Conservation (phyloP, 1,140 invertebrate genomes). For the Luehdorfia chinensis region DNA sequence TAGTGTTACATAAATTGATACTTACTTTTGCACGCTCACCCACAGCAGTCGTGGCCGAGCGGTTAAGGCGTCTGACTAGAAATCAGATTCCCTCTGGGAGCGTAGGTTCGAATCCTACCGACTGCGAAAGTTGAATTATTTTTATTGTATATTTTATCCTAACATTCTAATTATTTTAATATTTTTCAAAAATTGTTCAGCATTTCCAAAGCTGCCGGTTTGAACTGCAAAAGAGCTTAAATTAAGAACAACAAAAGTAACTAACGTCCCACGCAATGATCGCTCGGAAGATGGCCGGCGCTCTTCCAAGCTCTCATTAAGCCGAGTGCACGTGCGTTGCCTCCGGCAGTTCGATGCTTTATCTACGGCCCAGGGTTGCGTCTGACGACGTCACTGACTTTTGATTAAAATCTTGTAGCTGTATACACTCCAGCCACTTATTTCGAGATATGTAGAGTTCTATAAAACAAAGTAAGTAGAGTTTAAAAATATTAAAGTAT, state of each 20-base stretch:
- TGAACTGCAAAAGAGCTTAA: no score
- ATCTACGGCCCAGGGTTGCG: constrained; percentile 25
- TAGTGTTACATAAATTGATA: no score
- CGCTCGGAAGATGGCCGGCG: constrained; percentile 46
- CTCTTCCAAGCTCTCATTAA: constrained; percentile 46
- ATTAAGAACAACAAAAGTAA: constrained; percentile 11
- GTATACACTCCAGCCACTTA: no score
- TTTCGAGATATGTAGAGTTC: no score
- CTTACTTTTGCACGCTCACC: no score
- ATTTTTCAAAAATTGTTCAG: no score
- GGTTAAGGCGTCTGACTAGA: constrained; percentile 17
- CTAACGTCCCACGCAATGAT: constrained; percentile 26
- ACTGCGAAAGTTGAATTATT: constrained; percentile 1
- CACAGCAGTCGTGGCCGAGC: constrained; percentile 14
- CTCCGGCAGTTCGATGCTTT: constrained; percentile 36
- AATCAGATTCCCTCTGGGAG: constrained; percentile 16
- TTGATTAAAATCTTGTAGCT: no score
- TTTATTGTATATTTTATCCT: not conserved
- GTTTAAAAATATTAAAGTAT: no score
- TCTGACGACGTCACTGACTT: no score
- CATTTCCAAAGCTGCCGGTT: no score
- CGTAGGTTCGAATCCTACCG: constrained; percentile 18
- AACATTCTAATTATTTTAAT: constrained; percentile 34
- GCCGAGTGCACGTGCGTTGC: constrained; percentile 58
- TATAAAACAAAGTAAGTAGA: no score